Conservation (phyloP, 2,113 vertebrate species). For the Microtus montanus region DNA sequence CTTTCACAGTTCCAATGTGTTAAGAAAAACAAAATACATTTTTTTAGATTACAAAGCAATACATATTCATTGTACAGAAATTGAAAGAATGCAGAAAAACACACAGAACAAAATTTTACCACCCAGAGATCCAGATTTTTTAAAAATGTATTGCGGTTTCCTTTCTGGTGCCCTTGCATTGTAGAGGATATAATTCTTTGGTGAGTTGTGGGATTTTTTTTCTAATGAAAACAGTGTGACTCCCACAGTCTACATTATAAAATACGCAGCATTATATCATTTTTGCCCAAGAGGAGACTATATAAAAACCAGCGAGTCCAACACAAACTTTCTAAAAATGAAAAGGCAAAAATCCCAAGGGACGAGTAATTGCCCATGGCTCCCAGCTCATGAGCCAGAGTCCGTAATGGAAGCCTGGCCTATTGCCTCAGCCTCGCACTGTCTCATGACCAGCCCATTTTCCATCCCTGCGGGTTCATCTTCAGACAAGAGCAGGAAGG, state of each 20-base stretch:
- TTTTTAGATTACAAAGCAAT: slow-evolving; percentile 67
- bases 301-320: slow-evolving; percentile 49
- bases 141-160: slow-evolving; percentile 1
- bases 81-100: slow-evolving; percentile 50
- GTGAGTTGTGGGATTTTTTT: background rate
- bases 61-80: slow-evolving; percentile 67
- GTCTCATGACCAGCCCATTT: background rate
- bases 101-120: slow-evolving; percentile 37
- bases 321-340: slow-evolving; percentile 50
- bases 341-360: slow-evolving; percentile 54
- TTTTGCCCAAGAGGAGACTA: slow-evolving; percentile 44
- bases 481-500: background rate
- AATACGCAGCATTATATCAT: slow-evolving; percentile 32
- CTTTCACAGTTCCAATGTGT: slow-evolving; percentile 58
- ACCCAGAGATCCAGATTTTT: slow-evolving; percentile 29
- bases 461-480: background rate
- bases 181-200: background rate
- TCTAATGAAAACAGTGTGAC: background rate
- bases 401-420: background rate
- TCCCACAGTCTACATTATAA: slow-evolving; percentile 25
- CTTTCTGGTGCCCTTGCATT: background rate
- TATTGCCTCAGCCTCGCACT: background rate
- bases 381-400: background rate
- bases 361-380: background rate
- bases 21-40: slow-evolving; percentile 56